Percentiles rank a stretch among this genome's conserved stretches.
phyloP scores from a whole-genome alignment of 2,113 vertebrate species.

The Pelobates fuscus region DNA sequence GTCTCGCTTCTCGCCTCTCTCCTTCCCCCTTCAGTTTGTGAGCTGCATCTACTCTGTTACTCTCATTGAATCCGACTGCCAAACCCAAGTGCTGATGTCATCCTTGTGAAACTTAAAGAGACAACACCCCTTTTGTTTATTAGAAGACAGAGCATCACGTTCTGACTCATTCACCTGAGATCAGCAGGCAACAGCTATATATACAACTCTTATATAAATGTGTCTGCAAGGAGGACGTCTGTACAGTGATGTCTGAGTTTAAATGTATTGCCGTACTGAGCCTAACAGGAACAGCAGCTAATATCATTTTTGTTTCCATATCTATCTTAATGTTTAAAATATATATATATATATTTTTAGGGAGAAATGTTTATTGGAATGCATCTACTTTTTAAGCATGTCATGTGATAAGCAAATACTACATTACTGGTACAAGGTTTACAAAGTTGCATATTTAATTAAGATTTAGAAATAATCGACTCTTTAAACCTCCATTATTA shows the following conservation, averaged over 20 bases:
- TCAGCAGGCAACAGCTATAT: background rate
- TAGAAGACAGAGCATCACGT: background rate
- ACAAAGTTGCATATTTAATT: no score
- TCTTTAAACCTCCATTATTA: no score
- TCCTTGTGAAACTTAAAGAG: conserved; percentile 45
- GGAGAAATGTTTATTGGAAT: no score
- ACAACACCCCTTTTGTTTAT: conserved; percentile 36
- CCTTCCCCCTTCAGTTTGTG: conserved; percentile 48
- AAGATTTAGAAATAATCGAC: no score
- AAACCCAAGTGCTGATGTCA: conserved; percentile 47
- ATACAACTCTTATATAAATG: background rate
- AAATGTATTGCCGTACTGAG: background rate
- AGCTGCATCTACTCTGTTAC: conserved; percentile 34
- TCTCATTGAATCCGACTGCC: conserved; percentile 43
- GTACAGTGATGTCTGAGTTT: background rate
- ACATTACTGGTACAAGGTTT: no score
- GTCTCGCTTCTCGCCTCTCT: conserved; percentile 29
- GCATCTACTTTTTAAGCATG: no score
- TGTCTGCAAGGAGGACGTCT: background rate
- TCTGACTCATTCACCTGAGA: background rate
- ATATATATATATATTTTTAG: background rate
- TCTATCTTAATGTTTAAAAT: background rate
- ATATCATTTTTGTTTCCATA: background rate
- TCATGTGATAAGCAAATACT: no score
- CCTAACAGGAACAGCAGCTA: background rate